Evolutionary conservation across 2,113 vertebrate genomes (phyloP), one percentile per base, ranked within the genome.

Genomic region (Mus spicilegus): DNA sequence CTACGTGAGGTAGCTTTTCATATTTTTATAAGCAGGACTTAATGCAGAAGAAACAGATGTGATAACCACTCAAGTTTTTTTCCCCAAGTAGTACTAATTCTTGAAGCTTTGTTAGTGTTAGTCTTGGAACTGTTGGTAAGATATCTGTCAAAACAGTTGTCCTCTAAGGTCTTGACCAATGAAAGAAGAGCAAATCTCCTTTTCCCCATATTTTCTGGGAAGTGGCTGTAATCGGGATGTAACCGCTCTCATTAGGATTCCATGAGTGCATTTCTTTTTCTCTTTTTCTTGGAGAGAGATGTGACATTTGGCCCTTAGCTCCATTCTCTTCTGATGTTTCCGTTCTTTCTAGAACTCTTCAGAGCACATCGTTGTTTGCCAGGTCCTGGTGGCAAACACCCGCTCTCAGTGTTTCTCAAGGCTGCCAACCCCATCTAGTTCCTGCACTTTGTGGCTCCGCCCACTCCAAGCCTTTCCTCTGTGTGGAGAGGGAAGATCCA

Each of bases 31-130:
- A 95, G 10, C 89, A 96, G 94, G 95, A 76, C 96, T 87, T 84
- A 92, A 8, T 85, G 91, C 96, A 81, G 93, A 89, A 94, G 95
- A 85, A 69, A 89, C 86, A 96, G 91, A 90, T 93, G 20, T 75
- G 82, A 97, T 96, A 97, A 98, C 97, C 97, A 98, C 97, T 97
- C 69, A 89, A 93, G 81, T 92, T 95, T 73, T 76, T 51, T 88
- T 26, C 70, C 42, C 51, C 85, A 97, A 92, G 78, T 54, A 2
- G 93, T 89, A 90, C 75, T 87, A 89, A 75, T 92, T 73, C 70
- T 81, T 82, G 77, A 65, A 78, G 84, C 65, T 80, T 49, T 90
- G 94, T 94, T 91, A 88, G 92, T 93, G 49, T 96, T 96, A 91
- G 63, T 42, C 77, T 96, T 96, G 75, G 19, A 73, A 69, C 85